A percentile compares a stretch with the other conserved stretches of the same genome.
Conservation (phyloP, 2,113 vertebrate species). For the Alligator mississippiensis region DNA sequence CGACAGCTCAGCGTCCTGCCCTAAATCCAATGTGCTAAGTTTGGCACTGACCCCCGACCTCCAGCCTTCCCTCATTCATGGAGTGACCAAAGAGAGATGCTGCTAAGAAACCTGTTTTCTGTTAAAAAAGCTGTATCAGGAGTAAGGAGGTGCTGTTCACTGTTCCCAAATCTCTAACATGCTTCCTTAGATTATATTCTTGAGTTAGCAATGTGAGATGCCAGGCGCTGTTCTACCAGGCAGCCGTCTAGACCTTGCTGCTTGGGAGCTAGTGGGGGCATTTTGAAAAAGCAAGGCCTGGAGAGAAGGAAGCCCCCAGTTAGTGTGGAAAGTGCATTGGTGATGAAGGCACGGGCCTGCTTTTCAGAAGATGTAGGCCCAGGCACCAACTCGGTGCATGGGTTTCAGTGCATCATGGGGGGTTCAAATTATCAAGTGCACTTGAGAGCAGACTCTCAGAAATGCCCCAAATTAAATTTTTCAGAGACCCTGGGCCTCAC, state of each 20-base stretch:
- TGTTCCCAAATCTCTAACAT: not conserved
- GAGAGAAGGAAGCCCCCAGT: not conserved
- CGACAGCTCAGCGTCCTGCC: not conserved
- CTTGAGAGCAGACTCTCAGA: not conserved
- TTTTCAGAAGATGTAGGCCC: not conserved
- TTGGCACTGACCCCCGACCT: not conserved
- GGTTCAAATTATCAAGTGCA: not conserved
- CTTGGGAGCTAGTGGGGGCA: not conserved
- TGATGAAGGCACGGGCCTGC: slow-evolving; percentile 27
- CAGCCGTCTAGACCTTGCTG: not conserved
- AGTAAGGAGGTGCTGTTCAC: not conserved
- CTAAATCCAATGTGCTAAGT: too few species aligned
- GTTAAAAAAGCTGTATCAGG: not conserved
- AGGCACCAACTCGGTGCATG: not conserved
- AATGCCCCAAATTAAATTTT: accelerated
- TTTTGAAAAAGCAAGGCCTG: not conserved
- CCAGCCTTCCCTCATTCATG: not conserved
- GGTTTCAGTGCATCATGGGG: not conserved
- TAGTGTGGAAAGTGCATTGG: not conserved
- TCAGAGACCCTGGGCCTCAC: not conserved
- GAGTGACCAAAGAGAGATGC: not conserved
- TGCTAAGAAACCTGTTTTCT: not conserved
- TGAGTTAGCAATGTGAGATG: accelerated
- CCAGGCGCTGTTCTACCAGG: not conserved
- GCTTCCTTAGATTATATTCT: not conserved